A percentile compares a stretch with the other conserved stretches of the same genome.
These are phyloP conservation scores for Budorcas taxicolor DNA, from an alignment of 2,113 vertebrate species.

Conservation along the genomic window DNA sequence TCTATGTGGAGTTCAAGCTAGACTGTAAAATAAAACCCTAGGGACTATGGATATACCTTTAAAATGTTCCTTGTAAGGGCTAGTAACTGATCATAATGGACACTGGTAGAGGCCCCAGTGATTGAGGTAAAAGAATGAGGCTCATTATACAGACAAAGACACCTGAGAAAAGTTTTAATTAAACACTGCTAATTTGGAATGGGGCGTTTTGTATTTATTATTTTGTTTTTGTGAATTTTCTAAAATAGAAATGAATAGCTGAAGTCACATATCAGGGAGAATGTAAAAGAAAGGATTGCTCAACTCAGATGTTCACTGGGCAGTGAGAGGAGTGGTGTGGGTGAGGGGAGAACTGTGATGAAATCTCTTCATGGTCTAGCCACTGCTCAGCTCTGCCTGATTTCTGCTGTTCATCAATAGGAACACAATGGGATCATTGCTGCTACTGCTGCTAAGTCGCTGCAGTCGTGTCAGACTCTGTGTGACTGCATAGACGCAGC, in stretches of 20 bases:
- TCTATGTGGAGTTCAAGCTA: not conserved
- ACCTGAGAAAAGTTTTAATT: not conserved
- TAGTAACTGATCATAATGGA: not conserved
- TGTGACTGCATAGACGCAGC: too few relatives aligned
- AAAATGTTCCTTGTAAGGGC: not conserved
- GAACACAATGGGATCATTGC: not conserved
- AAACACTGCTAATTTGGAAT: not conserved
- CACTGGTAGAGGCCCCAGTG: too few relatives aligned
- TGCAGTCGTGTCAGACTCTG: too few relatives aligned
- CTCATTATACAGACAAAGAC: not conserved
- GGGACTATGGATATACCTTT: not conserved
- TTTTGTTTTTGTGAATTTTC: not conserved
- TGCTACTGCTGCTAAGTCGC: too few relatives aligned
- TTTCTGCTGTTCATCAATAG: not conserved
- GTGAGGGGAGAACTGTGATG: too few relatives aligned
- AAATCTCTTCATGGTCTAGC: accelerated
- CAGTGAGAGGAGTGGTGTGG: too few relatives aligned
- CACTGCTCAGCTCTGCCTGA: not conserved
- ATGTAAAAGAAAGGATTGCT: not conserved
- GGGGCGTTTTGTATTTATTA: not conserved
- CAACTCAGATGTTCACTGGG: not conserved
- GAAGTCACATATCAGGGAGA: not conserved
- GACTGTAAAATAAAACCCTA: not conserved
- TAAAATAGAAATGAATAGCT: not conserved
- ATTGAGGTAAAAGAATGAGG: not conserved